These are phyloP conservation scores for Ophioderma brevispina DNA, from an alignment of 35 echinoderm and acorn worm species.

Conservation along the genomic window DNA sequence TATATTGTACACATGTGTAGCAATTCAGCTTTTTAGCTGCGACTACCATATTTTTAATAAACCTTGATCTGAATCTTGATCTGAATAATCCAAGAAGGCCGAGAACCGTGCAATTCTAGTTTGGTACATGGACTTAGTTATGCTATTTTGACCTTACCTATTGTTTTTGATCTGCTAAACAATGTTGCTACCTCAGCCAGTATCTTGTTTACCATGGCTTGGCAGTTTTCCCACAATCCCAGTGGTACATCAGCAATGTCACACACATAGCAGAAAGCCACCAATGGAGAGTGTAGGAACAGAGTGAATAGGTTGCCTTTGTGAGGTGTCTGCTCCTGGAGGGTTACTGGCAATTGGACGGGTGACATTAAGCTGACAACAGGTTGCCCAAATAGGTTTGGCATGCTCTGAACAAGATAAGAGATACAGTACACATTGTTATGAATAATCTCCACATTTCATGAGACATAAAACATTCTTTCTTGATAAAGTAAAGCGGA, in stretches of 20 bases:
- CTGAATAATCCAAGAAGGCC: too few species aligned
- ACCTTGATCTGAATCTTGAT: too few species aligned
- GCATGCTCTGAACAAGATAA: constrained; percentile 72
- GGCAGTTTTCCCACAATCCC: constrained; percentile 84
- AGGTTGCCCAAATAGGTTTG: constrained; percentile 98
- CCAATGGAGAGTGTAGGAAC: constrained; percentile 83
- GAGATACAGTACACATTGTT: too few species aligned
- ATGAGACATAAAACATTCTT: too few species aligned
- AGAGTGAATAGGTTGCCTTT: constrained; percentile 97
- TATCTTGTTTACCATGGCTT: constrained; percentile 82
- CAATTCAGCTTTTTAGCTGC: too few species aligned
- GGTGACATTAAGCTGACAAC: constrained; percentile 95
- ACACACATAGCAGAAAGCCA: constrained; percentile 83
- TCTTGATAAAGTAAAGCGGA: too few species aligned
- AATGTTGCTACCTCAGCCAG: constrained; percentile 62
- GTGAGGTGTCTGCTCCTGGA: constrained; percentile 70
- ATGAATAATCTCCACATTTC: too few species aligned
- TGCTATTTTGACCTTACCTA: too few species aligned
- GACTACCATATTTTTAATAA: too few species aligned
- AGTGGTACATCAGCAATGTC: constrained; percentile 83
- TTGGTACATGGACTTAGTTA: too few species aligned
- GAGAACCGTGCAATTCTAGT: too few species aligned
- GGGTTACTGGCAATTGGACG: constrained; percentile 48
- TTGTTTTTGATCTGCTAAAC: constrained; percentile 79
- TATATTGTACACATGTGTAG: too few species aligned